Base-by-base conservation (phyloP, 2,113 vertebrate species). In the Haemorhous mexicanus region DNA sequence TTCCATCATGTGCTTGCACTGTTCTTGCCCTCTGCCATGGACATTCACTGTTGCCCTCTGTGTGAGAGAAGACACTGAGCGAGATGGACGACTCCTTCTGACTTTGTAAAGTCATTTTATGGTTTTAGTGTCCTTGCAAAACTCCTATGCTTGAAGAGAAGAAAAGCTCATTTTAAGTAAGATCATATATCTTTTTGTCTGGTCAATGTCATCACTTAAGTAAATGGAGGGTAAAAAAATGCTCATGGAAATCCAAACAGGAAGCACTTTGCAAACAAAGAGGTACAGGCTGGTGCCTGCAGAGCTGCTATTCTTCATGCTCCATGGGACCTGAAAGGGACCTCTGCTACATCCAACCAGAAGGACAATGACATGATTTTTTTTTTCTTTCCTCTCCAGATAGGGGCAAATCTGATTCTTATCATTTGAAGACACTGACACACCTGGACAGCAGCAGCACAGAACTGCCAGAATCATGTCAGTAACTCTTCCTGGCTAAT, bases 161-260 rank as follows among this genome's bases (percentile, higher is more conserved):
- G 59, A 90, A 92, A 79, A 72, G 22, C 33, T 74, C 30, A 63
- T 87, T 87, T 72, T 50, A 61, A 86, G 27, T 62, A 86, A 85
- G 49, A 83, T 50, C 33, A 37, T 79, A 13, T 20, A 81, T 46
- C 27, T 80, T 70, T 95, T 81, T 84, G 76, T 89, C 72, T 76
- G 47, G 64, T 59, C 82, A 82, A 90, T 87, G 77, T 93, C 80
- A 93, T 89, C 92, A 89, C 80, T 89, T 78, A 81, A 87, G 86
- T 76, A 96, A 97, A 88, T 87, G 83, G 73, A 89, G 76, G 55
- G 80, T 90, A 72, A 95, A 94, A 95, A 92, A 43, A 92, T 81
- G 96, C 80, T 90, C 69, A 64, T 84, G 93, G 89, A 96, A 97
- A 96, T 93, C 73, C 89, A 94, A 96, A 94, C 94, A 95, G 86